A percentile compares a stretch with the other conserved stretches of the same genome.
Conservation (phyloP, 2,888 invertebrate species). For the Ennomos erosarius region DNA sequence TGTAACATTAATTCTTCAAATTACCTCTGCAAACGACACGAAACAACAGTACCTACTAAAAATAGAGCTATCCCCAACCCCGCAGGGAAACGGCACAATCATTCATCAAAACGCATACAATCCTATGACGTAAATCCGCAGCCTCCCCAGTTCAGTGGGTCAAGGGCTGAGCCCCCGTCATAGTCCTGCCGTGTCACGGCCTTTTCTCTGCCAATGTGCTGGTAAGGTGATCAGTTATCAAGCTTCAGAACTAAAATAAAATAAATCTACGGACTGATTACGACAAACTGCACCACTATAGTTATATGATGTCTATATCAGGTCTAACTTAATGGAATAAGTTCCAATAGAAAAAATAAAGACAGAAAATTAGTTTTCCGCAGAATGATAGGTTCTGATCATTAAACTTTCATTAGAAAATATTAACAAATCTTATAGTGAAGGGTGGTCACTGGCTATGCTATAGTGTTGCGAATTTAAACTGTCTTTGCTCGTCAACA, state of each 20-base stretch:
- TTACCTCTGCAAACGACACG: background rate
- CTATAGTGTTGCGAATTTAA: no score
- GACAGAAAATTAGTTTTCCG: no score
- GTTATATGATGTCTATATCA: no score
- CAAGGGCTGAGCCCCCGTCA: constrained; percentile 37
- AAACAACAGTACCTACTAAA: background rate
- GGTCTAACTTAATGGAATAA: no score
- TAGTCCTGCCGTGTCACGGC: constrained; percentile 40
- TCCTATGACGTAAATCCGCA: constrained; percentile 34
- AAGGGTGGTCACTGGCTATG: background rate
- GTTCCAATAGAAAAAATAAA: no score
- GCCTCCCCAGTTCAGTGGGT: constrained; percentile 32
- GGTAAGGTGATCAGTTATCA: constrained; percentile 10
- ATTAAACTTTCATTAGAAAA: no score
- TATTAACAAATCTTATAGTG: background rate
- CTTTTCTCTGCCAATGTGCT: constrained; percentile 1
- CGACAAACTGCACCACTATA: no score
- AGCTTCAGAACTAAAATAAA: background rate
- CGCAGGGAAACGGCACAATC: no score
- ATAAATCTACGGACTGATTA: no score
- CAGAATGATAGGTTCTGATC: no score
- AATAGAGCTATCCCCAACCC: background rate
- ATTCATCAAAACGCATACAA: constrained; percentile 25
- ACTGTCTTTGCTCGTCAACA: no score
- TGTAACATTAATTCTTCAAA: no score